phyloP scores from a whole-genome alignment of 2,113 vertebrate species.

The Rhinolophus sinicus region DNA sequence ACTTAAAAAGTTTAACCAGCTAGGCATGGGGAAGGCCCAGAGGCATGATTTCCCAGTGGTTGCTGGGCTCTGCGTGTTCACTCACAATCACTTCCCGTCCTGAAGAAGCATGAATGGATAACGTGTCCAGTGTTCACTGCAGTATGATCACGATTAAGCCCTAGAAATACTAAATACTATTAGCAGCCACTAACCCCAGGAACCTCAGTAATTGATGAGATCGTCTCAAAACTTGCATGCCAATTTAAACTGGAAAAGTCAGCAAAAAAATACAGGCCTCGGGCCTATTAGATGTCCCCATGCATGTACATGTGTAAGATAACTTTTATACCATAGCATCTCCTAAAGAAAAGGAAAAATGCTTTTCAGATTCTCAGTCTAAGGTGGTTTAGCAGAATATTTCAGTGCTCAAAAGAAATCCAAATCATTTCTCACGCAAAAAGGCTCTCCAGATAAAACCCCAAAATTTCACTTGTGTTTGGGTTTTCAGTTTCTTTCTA shows the following conservation, averaged over 20 bases:
- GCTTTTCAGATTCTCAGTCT: neutral
- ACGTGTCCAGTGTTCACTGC: neutral
- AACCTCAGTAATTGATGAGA: neutral
- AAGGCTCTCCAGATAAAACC: neutral
- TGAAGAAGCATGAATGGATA: neutral
- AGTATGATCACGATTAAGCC: neutral
- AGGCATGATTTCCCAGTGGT: neutral
- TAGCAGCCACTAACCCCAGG: neutral
- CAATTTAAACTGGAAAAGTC: neutral
- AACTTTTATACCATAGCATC: neutral
- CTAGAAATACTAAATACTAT: neutral
- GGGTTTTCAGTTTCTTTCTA: neutral
- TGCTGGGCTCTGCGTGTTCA: neutral
- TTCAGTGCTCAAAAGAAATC: neutral
- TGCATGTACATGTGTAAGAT: neutral
- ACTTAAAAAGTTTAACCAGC: neutral
- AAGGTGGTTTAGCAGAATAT: neutral
- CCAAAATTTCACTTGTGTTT: neutral
- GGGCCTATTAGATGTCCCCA: neutral
- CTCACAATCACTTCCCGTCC: neutral
- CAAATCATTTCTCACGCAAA: constrained; percentile 12
- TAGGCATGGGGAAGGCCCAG: neutral
- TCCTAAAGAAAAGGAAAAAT: neutral
- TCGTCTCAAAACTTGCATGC: neutral
- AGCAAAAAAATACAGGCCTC: neutral